Evolutionary conservation across 2,888 invertebrate genomes (phyloP).

Genomic region (Xanthorhoe spadicearia): DNA sequence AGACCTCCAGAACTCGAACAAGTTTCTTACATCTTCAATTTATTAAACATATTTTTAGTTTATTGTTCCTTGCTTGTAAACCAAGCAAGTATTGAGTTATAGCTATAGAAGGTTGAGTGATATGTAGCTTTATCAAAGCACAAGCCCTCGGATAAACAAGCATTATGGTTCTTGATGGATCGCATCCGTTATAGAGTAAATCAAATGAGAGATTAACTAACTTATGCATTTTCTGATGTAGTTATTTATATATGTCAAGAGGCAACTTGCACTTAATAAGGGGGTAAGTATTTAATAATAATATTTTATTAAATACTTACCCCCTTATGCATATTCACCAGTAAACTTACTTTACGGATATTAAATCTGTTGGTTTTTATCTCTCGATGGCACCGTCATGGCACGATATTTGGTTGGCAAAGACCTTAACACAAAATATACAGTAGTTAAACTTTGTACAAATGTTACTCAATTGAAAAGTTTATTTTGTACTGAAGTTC

Average conservation of each 20-base stretch:
- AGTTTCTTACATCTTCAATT: too few species aligned
- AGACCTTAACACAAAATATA: background rate
- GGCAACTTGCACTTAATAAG: too few species aligned
- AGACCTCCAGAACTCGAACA: too few species aligned
- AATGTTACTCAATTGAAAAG: slow-evolving; percentile 12
- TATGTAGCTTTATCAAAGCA: slow-evolving; percentile 23
- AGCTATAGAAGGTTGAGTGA: slow-evolving; percentile 20
- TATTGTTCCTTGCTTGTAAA: background rate
- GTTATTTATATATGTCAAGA: too few species aligned
- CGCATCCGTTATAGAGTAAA: slow-evolving; percentile 42
- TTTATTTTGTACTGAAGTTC: slow-evolving; percentile 21
- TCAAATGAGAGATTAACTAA: slow-evolving; percentile 10
- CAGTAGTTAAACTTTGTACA: background rate
- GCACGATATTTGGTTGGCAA: too few species aligned
- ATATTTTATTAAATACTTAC: too few species aligned
- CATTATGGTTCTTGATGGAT: slow-evolving; percentile 47
- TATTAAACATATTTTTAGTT: background rate
- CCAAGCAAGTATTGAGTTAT: slow-evolving; percentile 1
- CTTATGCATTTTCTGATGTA: background rate
- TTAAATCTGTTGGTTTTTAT: too few species aligned
- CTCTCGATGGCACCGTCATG: too few species aligned
- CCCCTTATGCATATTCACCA: too few species aligned
- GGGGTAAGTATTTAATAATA: too few species aligned
- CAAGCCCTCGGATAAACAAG: slow-evolving; percentile 20
- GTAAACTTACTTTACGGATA: too few species aligned